A percentile compares a stretch with the other conserved stretches of the same genome.
These are phyloP conservation scores for Neoscelio sp. DNA, from an alignment of 2,888 invertebrate genomes.

Conservation along the genomic window DNA sequence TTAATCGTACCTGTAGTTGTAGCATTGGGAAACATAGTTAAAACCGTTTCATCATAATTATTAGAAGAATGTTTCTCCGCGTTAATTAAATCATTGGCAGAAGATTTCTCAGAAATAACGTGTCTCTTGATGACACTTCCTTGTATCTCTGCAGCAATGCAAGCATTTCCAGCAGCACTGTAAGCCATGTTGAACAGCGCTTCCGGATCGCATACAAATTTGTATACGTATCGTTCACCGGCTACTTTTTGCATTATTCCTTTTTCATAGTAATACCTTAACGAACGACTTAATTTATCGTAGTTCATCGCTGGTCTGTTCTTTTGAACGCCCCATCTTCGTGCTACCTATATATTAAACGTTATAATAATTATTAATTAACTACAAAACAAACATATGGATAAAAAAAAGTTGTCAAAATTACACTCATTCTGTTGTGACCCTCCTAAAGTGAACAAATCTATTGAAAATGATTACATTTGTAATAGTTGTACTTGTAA, in stretches of 20 bases:
- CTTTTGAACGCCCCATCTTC: constrained; percentile 98
- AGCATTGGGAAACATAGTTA: constrained; percentile 80
- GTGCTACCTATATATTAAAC: constrained; percentile 88
- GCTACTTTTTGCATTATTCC: constrained; percentile 99
- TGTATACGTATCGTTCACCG: constrained; percentile 97
- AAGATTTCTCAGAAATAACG: constrained; percentile 72
- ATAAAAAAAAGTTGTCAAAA: too few relatives aligned
- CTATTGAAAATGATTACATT: too few relatives aligned
- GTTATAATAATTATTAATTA: neutral
- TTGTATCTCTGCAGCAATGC: constrained; percentile 74
- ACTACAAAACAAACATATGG: too few relatives aligned
- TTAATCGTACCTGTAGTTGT: constrained; percentile 71
- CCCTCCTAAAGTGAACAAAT: too few relatives aligned
- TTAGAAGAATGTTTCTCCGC: constrained; percentile 73
- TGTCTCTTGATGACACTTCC: constrained; percentile 72
- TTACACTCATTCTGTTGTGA: too few relatives aligned
- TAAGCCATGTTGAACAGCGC: constrained; percentile 94
- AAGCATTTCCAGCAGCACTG: constrained; percentile 75
- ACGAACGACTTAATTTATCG: constrained; percentile 96
- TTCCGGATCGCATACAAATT: constrained; percentile 98
- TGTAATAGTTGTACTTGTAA: too few relatives aligned
- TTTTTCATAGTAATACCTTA: constrained; percentile 98
- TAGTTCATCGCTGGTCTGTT: constrained; percentile 99
- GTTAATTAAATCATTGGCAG: constrained; percentile 71
- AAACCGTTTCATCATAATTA: constrained; percentile 78